A percentile compares a stretch with the other conserved stretches of the same genome.
Conservation (phyloP, 1,140 invertebrate species). For the Lasaia peninsularis region DNA sequence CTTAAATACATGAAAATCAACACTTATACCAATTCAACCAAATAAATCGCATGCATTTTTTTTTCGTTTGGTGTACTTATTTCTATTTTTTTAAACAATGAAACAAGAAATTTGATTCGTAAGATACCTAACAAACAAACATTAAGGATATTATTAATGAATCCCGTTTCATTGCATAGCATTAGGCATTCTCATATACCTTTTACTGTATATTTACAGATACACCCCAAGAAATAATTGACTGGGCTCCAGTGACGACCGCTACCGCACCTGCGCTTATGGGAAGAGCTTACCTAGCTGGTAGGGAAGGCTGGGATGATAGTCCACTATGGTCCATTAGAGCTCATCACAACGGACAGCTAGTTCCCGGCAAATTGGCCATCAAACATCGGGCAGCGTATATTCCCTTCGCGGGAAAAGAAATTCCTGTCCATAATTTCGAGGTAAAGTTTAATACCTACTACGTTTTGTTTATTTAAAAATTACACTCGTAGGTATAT, state of each 20-base stretch:
- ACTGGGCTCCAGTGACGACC: constrained; percentile 46
- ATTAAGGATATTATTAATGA: too few relatives aligned
- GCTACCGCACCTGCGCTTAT: constrained; percentile 29
- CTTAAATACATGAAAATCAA: too few relatives aligned
- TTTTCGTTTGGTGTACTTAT: too few relatives aligned
- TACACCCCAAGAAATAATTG: constrained; percentile 33
- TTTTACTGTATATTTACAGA: constrained; percentile 25
- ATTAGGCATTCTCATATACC: too few relatives aligned
- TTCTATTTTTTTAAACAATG: too few relatives aligned
- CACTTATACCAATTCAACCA: too few relatives aligned
- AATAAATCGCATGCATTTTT: too few relatives aligned
- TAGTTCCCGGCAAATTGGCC: constrained; percentile 58
- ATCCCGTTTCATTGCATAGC: too few relatives aligned
- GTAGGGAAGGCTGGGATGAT: constrained; percentile 59
- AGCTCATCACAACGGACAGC: constrained; percentile 51
- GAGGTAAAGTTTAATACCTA: constrained; percentile 42
- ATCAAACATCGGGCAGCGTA: constrained; percentile 51
- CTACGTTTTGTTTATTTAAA: too few relatives aligned
- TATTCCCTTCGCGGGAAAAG: constrained; percentile 50
- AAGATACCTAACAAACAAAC: too few relatives aligned
- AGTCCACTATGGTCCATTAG: constrained; percentile 63
- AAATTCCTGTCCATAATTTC: constrained; percentile 62
- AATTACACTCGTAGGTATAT: too few relatives aligned
- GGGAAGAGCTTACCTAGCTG: constrained; percentile 44
- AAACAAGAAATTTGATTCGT: too few relatives aligned